A percentile compares a stretch with the other conserved stretches of the same genome.
phyloP scores from a whole-genome alignment of 2,113 vertebrate genomes.

The Nannospalax galili region DNA sequence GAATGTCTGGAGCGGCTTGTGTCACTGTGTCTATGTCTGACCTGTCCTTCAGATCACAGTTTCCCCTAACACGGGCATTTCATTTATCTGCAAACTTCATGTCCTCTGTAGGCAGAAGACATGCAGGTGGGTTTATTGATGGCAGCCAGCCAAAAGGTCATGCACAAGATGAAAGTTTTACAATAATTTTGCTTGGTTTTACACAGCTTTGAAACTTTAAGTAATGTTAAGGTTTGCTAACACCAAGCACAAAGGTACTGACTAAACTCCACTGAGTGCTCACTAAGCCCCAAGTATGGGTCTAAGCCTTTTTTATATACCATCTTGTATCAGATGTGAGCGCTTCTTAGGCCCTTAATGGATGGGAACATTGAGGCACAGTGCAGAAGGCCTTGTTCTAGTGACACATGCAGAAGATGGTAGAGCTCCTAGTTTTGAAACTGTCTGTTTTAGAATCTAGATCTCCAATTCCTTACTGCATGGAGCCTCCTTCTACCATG shows the following conservation, averaged over 20 bases:
- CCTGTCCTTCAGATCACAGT: not conserved
- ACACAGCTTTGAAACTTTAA: not conserved
- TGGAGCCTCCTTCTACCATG: not conserved
- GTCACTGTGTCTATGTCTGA: not conserved
- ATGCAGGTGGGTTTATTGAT: not conserved
- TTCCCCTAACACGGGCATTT: not conserved
- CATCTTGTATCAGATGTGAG: not conserved
- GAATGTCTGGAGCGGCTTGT: not conserved
- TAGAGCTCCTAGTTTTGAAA: not conserved
- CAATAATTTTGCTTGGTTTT: not conserved
- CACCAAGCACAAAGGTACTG: not conserved
- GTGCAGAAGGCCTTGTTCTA: not conserved
- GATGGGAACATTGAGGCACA: not conserved
- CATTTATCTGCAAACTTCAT: not conserved
- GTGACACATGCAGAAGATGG: not conserved
- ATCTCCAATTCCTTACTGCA: not conserved
- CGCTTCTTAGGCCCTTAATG: not conserved
- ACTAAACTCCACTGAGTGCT: not conserved
- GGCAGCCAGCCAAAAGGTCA: not conserved
- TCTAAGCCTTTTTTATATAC: not conserved
- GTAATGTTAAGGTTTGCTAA: not conserved
- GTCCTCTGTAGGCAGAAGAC: not conserved
- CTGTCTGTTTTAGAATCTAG: not conserved
- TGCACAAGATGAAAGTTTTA: not conserved
- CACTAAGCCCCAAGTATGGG: not conserved